These are phyloP conservation scores for Slavum lentiscoides DNA, from an alignment of 2,888 invertebrate species.

Conservation along the genomic window DNA sequence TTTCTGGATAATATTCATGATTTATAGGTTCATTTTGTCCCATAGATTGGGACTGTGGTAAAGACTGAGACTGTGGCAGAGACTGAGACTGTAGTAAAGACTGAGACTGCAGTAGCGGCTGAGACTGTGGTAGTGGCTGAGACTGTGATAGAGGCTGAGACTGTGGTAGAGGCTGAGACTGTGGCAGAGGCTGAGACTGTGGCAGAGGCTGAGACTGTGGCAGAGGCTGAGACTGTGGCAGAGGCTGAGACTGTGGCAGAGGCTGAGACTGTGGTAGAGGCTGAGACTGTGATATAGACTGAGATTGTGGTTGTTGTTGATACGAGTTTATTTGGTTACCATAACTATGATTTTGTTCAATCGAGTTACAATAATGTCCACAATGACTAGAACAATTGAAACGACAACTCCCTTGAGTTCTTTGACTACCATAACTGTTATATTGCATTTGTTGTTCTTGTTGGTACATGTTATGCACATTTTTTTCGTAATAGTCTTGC, in stretches of 20 bases:
- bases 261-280: no score
- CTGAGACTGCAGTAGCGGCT: not conserved
- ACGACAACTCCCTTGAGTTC: constrained; percentile 35
- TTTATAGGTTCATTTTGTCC: constrained; percentile 34
- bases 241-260: no score
- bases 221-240: not conserved
- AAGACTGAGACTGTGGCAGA: constrained; percentile 20
- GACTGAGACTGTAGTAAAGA: no score
- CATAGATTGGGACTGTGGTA: constrained; percentile 21
- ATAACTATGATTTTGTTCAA: constrained; percentile 40
- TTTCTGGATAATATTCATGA: constrained; percentile 47
- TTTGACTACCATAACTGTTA: constrained; percentile 46
- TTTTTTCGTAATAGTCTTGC: constrained; percentile 44
- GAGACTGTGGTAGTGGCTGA: no score
- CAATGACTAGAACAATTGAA: constrained; percentile 52
- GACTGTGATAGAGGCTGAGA: not conserved
- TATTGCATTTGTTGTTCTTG: constrained; percentile 45
- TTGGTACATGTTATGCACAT: constrained; percentile 29
- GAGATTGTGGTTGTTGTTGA: constrained; percentile 47
- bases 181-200: constrained; percentile 5
- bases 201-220: not conserved
- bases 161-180: constrained; percentile 36
- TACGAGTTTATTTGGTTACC: constrained; percentile 38
- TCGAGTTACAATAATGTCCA: constrained; percentile 39
- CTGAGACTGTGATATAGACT: not conserved